Evolutionary conservation across 2,797 vertebrate genomes (phyloP), one percentile per base, ranked within the genome.

Genomic region (Hypotaenidia philippensis): DNA sequence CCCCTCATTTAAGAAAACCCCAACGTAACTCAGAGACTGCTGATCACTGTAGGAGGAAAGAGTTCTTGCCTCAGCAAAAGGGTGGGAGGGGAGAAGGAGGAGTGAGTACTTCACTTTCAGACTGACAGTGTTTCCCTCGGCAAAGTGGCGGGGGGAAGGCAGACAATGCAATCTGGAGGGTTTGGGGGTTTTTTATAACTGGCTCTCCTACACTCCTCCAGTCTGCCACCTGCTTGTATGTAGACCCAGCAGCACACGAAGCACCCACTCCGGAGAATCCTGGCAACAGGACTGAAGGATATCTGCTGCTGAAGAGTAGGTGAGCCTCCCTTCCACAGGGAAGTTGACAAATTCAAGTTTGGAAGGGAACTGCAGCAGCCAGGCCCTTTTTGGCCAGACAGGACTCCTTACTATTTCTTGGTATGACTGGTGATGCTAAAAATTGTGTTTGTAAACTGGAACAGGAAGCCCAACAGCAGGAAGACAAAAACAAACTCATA

Each of bases 81-180:
- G 81, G 94, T 96, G 89, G 95, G 95, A 96, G 92, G 79, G 83
- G 80, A 96, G 88, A 95, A 91, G 82, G 77, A 88, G 90, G 92
- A 97, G 34, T 71, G 75, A 94, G 71, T 52, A 56, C 92, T 96
- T 94, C 63, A 74, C 74, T 90, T 89, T 44, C 60, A 79, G 13
- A 90, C 87, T 92, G 94, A 91, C 83, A 94, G 94, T 91, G 76
- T 87, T 96, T 95, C 74, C 95, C 83, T 90, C 68, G 19, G 72
- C 75, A 61, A 87, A 92, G 90, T 87, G 78, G 89, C 6, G 1
- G 82, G 92, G 71, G 75, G 80, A 96, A 90, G 53, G 68, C 94
- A 96, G 93, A 95, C 95, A 96, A 96, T 97, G 94, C 95, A 97
- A 97, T 97, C 95, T 97, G 96, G 93, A 96, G 80, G 50, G 29